Evolutionary conservation across 1,140 invertebrate genomes (phyloP).

Genomic region (Drosophila malerkotliana): DNA sequence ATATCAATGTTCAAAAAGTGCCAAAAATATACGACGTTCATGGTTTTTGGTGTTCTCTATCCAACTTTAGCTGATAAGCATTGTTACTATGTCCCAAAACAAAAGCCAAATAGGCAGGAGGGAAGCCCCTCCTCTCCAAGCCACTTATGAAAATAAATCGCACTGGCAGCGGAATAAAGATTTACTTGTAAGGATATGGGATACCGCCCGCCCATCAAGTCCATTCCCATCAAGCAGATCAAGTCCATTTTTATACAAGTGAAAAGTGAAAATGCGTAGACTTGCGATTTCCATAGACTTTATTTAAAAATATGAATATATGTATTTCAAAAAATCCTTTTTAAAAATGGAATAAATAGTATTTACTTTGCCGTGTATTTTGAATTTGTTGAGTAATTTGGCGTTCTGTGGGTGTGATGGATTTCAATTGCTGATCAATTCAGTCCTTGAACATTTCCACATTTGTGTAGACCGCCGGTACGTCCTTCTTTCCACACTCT

Average conservation of each 20-base stretch:
- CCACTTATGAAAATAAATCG: constrained; percentile 54
- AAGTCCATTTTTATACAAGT: constrained; percentile 81
- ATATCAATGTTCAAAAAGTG: too few species aligned
- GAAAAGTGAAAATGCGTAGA: constrained; percentile 59
- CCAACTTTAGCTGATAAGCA: too few species aligned
- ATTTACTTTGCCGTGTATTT: too few species aligned
- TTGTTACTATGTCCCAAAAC: too few species aligned
- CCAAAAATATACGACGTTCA: too few species aligned
- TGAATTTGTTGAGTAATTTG: too few species aligned
- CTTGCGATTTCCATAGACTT: too few species aligned
- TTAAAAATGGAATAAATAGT: too few species aligned
- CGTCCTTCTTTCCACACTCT: constrained; percentile 86
- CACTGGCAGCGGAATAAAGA: constrained; percentile 52
- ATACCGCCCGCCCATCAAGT: neutral
- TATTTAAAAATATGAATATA: too few species aligned
- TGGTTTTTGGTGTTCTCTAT: too few species aligned
- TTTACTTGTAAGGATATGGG: constrained; percentile 42
- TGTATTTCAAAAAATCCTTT: too few species aligned
- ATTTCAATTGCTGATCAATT: constrained; percentile 1
- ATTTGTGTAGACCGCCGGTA: constrained; percentile 91
- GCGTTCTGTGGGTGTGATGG: too few species aligned
- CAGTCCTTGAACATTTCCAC: constrained; percentile 82
- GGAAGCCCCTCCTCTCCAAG: constrained; percentile 21
- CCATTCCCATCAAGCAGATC: constrained; percentile 54
- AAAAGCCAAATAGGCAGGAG: neutral